Evolutionary conservation across 2,797 vertebrate genomes (phyloP).

Genomic region (Eidolon dupreanum): DNA sequence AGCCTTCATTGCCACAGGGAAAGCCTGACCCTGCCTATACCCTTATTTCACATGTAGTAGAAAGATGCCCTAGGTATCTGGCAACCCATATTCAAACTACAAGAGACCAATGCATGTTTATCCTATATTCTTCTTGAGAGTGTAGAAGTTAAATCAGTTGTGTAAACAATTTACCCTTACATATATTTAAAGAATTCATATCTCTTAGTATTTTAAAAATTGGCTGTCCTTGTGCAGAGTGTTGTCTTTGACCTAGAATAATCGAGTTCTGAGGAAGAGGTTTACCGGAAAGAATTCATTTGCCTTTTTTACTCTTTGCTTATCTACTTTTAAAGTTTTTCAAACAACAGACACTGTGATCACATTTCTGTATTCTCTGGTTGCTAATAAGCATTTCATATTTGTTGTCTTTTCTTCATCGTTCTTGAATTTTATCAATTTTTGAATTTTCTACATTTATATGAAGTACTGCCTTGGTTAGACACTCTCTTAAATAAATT

Average conservation of each 20-base stretch:
- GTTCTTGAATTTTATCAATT: not conserved
- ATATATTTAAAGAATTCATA: not conserved
- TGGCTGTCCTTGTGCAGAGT: not conserved
- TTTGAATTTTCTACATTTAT: not conserved
- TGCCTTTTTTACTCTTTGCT: not conserved
- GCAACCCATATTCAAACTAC: not conserved
- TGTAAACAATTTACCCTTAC: not conserved
- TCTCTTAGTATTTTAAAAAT: not conserved
- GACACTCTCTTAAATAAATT: not conserved
- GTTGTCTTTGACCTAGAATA: not conserved
- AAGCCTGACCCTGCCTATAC: not conserved
- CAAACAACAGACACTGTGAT: not conserved
- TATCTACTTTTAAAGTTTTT: not conserved
- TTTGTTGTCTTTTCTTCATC: not conserved
- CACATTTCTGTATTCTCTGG: not conserved
- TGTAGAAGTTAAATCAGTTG: not conserved
- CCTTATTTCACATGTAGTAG: not conserved
- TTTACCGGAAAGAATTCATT: not conserved
- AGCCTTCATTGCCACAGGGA: not conserved
- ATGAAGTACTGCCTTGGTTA: not conserved
- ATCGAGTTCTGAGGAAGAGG: not conserved
- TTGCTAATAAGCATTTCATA: conserved; percentile 1
- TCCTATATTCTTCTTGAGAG: not conserved
- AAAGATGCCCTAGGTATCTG: not conserved
- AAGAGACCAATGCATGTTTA: not conserved